phyloP scores from a whole-genome alignment of 1,140 invertebrate genomes.

The Procambarus virginalis region DNA sequence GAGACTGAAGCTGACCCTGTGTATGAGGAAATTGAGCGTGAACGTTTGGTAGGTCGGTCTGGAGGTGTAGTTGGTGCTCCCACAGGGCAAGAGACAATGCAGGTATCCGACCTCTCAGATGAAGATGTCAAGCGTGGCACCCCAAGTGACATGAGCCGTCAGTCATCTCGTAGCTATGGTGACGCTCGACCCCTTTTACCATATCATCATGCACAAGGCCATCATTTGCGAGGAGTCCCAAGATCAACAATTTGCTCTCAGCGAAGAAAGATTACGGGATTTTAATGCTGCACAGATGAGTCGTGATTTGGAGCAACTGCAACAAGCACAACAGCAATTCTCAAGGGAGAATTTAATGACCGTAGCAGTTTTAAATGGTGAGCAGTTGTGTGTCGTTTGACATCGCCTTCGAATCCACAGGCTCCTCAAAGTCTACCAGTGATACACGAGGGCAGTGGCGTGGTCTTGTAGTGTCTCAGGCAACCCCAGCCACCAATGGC shows the following conservation, averaged over 20 bases:
- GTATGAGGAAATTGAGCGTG: slow-evolving; percentile 86
- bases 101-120: slow-evolving; percentile 86
- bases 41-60: slow-evolving; percentile 73
- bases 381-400: slow-evolving; percentile 88
- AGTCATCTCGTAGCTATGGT: slow-evolving; percentile 85
- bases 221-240: slow-evolving; percentile 60
- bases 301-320: slow-evolving; percentile 66
- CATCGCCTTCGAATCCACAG: slow-evolving; percentile 78
- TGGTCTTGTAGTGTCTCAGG: slow-evolving; percentile 39
- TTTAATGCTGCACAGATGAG: slow-evolving; percentile 69
- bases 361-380: slow-evolving; percentile 86
- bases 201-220: slow-evolving; percentile 73
- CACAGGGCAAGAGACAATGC: slow-evolving; percentile 70
- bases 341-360: slow-evolving; percentile 76
- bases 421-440: slow-evolving; percentile 64
- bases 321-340: slow-evolving; percentile 66
- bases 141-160: slow-evolving; percentile 82
- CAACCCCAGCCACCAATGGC: slow-evolving; percentile 59
- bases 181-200: slow-evolving; percentile 86
- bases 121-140: slow-evolving; percentile 83
- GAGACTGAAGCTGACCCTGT: slow-evolving; percentile 84
- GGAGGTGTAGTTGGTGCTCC: slow-evolving; percentile 29
- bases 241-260: slow-evolving; percentile 62
- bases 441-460: slow-evolving; percentile 59
- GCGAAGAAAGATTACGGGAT: slow-evolving; percentile 69